phyloP scores from a whole-genome alignment of 2,888 invertebrate species.

The Allacma fusca region DNA sequence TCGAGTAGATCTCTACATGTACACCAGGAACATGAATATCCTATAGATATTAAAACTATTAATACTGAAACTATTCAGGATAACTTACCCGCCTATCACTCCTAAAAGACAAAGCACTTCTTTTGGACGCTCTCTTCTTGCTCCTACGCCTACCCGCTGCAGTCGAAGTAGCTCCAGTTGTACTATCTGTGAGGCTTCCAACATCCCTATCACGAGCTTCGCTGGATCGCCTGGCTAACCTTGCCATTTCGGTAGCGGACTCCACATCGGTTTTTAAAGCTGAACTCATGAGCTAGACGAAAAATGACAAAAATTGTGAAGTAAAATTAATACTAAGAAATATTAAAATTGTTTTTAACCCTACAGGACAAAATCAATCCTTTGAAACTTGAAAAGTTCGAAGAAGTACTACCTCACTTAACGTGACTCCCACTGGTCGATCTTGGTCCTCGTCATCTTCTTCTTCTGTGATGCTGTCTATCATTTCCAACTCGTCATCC shows the following conservation, averaged over 20 bases:
- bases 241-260: conserved; percentile 68
- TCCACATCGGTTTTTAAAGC: conserved; percentile 65
- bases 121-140: conserved; percentile 52
- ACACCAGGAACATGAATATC: too few relatives aligned
- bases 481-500: conserved; percentile 65
- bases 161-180: conserved; percentile 54
- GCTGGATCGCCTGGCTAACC: conserved; percentile 63
- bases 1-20: conserved; percentile 22
- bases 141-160: conserved; percentile 40
- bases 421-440: conserved; percentile 62
- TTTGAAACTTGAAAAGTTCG: neutral
- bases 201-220: conserved; percentile 59
- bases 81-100: conserved; percentile 37
- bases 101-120: conserved; percentile 48
- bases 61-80: too few relatives aligned
- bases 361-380: neutral
- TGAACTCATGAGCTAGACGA: conserved; percentile 50
- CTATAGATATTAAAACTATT: neutral
- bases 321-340: conserved; percentile 7
- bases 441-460: conserved; percentile 67
- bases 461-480: conserved; percentile 65
- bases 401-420: conserved; percentile 65
- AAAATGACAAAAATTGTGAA: conserved; percentile 26
- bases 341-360: neutral
- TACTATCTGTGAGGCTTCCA: conserved; percentile 60